These are phyloP conservation scores for Phataginus tetradactyla DNA, from an alignment of 2,797 vertebrate species.

Conservation along the genomic window DNA sequence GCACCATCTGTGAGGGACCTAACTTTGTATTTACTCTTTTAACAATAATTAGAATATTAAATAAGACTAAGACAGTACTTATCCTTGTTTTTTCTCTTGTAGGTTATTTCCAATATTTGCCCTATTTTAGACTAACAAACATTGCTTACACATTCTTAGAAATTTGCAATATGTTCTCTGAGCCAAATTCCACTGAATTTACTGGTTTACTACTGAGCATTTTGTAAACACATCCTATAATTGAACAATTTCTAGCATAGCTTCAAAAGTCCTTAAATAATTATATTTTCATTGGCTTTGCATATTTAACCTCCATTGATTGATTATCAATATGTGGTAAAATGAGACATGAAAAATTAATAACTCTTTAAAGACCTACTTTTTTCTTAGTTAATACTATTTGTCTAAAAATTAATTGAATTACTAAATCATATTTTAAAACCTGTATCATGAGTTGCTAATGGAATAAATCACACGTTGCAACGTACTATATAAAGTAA, in stretches of 20 bases:
- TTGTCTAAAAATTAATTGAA: constrained; percentile 5
- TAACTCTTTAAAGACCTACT: not conserved
- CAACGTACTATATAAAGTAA: not conserved
- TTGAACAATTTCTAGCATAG: not conserved
- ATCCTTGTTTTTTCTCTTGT: not conserved
- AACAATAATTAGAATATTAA: constrained; percentile 24
- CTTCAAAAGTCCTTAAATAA: not conserved
- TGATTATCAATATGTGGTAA: not conserved
- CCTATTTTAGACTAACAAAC: not conserved
- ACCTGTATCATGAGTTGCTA: not conserved
- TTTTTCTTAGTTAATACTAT: not conserved
- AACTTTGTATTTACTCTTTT: constrained; percentile 30
- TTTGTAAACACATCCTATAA: not conserved
- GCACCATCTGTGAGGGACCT: not conserved
- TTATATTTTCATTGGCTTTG: not conserved
- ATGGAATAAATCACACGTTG: not conserved
- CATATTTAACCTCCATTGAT: not conserved
- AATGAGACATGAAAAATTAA: not conserved
- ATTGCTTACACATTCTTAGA: not conserved
- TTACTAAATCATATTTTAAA: not conserved
- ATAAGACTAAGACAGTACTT: not conserved
- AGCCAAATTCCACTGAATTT: not conserved
- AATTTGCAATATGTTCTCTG: not conserved
- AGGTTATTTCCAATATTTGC: not conserved
- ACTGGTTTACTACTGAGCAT: not conserved